Evolutionary conservation across 2,888 invertebrate species (phyloP), one percentile per base, ranked within the genome.

Genomic region (Mamestra brassicae): DNA sequence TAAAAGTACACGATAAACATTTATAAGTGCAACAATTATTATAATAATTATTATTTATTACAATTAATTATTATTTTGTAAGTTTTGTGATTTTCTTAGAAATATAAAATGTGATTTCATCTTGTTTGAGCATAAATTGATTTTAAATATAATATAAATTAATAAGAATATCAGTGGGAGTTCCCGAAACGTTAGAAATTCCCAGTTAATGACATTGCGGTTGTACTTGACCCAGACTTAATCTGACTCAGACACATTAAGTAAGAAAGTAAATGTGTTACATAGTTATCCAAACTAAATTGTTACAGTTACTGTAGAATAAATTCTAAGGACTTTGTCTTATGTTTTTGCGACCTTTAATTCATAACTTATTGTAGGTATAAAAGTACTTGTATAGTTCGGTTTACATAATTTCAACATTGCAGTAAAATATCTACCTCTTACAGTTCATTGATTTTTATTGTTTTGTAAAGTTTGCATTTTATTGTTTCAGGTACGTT

Each of bases 401-500:
- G 15, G 6, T 47, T 11, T 26, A 15, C 10, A 52, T 38, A 13
- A 7, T 11, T 17, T 45, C 10, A 42, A 70, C 13, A 13, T 26
- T 13, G 6, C 54, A 47, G 7, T 50, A 15, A 7, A 0, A 5
- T 47, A 17, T 3, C 26, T 26, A 26, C 26, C 26, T 26, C 0
- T 26, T 26, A 26, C 26, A 50, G 50, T 50, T 8, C 2, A 26
- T 17, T 26, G 4, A 38, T 47, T n/a, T 10, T 38, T 74, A 42
- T 15, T 34, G n/a, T 64, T 7, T 52, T n/a, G 15, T 66, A 6
- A 55, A n/a, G 60, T 47, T 61, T 61, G 4, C 45, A n/a, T 80
- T 64, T 15, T 50, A 26, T 83, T 73, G 69, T 83, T 83, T 36
- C 82, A 83, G 82, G 82, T 83, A 83, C 50, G 80, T 61, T 71